Evolutionary conservation across 1,140 invertebrate genomes (phyloP).

Genomic region (Ceratoteleas bidentatus): DNA sequence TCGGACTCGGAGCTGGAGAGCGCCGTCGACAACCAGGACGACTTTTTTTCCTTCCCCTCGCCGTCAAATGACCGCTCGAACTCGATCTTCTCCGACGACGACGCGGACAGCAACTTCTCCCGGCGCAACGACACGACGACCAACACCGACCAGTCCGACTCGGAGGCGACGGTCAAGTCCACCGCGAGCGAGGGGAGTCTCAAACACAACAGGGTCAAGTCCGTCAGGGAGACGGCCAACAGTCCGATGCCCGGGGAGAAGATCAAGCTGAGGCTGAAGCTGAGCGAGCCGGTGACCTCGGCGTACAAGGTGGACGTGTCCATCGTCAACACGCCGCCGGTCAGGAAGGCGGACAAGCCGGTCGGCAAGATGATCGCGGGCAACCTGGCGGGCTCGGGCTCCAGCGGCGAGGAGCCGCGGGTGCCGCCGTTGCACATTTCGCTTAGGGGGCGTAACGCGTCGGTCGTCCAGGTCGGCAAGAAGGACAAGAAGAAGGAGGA

Average conservation of each 20-base stretch:
- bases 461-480: constrained; percentile 91
- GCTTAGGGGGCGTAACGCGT: constrained; percentile 90
- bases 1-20: constrained; percentile 80
- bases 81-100: constrained; percentile 84
- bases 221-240: constrained; percentile 73
- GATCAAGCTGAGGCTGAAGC: constrained; percentile 89
- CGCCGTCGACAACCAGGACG: constrained; percentile 81
- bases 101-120: constrained; percentile 82
- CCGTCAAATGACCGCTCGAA: constrained; percentile 83
- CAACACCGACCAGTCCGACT: constrained; percentile 85
- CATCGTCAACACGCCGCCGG: constrained; percentile 83
- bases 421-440: constrained; percentile 95
- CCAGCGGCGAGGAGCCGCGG: constrained; percentile 85
- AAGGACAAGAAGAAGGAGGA: constrained; percentile 86
- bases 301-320: constrained; percentile 91
- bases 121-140: constrained; percentile 81
- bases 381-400: constrained; percentile 27
- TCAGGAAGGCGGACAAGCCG: constrained; percentile 81
- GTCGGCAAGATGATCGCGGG: constrained; percentile 75
- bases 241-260: constrained; percentile 86
- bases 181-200: constrained; percentile 81
- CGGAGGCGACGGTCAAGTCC: constrained; percentile 83
- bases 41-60: constrained; percentile 83
- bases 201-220: constrained; percentile 79
- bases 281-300: constrained; percentile 88